Percentiles rank a stretch among this genome's conserved stretches.
Conservation (phyloP, 2,113 vertebrate species). For the Ophiodon elongatus region DNA sequence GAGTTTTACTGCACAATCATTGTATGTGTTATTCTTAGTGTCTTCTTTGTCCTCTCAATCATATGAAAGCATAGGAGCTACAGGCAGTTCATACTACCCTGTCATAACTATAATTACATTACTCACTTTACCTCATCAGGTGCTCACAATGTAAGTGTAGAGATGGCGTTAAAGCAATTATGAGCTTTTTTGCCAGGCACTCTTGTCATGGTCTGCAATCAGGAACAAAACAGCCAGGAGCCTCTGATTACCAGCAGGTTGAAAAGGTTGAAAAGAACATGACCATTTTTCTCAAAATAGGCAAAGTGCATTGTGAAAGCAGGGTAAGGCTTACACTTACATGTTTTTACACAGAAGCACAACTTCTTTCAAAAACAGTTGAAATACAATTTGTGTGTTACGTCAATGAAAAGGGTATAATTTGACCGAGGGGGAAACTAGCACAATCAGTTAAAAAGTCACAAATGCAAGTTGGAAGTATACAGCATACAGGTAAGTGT, state of each 20-base stretch:
- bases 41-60: conserved; percentile 33
- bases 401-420: background rate
- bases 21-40: conserved; percentile 66
- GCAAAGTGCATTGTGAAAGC: background rate
- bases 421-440: background rate
- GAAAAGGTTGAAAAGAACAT: conserved; percentile 36
- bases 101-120: conserved; percentile 61
- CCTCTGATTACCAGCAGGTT: conserved; percentile 55
- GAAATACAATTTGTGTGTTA: background rate
- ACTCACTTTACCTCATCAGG: conserved; percentile 55
- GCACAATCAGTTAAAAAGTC: background rate
- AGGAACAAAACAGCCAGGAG: conserved; percentile 51
- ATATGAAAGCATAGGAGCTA: conserved; percentile 40
- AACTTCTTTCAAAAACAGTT: background rate
- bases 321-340: background rate
- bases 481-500: background rate
- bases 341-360: background rate
- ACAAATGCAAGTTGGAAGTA: background rate
- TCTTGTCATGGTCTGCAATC: conserved; percentile 40
- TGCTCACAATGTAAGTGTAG: conserved; percentile 35
- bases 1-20: conserved; percentile 51
- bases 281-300: conserved; percentile 48
- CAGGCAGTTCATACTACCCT: conserved; percentile 35
- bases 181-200: conserved; percentile 12
- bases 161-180: conserved; percentile 34